phyloP scores from a whole-genome alignment of 1,140 invertebrate genomes.

The Metopolophium dirhodum region DNA sequence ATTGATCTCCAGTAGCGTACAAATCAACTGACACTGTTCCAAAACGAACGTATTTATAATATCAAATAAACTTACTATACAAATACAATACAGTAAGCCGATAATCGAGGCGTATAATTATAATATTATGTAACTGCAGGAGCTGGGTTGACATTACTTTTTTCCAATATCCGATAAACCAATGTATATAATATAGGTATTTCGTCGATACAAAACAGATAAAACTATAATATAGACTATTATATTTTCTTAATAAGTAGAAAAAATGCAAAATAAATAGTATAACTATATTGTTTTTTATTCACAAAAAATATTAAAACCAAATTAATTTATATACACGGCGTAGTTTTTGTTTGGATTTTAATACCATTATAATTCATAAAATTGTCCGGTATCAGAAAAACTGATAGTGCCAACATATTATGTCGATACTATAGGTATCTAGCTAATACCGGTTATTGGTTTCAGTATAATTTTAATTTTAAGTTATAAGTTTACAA shows the following conservation, averaged over 20 bases:
- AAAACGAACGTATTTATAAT: not conserved
- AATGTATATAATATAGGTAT: not conserved
- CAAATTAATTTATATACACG: not conserved
- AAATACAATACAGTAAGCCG: not conserved
- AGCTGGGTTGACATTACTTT: not conserved
- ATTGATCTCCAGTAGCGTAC: constrained; percentile 82
- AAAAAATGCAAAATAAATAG: not conserved
- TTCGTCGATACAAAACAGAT: not conserved
- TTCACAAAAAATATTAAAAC: not conserved
- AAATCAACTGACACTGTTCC: constrained; percentile 80
- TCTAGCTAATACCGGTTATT: not conserved
- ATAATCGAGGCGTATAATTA: not conserved
- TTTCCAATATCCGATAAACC: not conserved
- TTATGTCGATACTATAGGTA: not conserved
- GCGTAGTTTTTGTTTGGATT: not conserved
- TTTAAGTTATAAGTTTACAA: not conserved
- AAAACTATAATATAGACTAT: not conserved
- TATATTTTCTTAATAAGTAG: not conserved
- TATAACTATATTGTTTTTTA: not conserved
- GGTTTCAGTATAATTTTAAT: not conserved
- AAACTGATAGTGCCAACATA: not conserved
- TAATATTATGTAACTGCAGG: not conserved
- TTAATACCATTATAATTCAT: not conserved
- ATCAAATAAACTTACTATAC: not conserved
- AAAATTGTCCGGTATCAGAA: not conserved